A percentile compares a stretch with the other conserved stretches of the same genome.
Evolutionary conservation across 1,140 invertebrate genomes (phyloP).

Genomic region (Macrobrachium nipponense): DNA sequence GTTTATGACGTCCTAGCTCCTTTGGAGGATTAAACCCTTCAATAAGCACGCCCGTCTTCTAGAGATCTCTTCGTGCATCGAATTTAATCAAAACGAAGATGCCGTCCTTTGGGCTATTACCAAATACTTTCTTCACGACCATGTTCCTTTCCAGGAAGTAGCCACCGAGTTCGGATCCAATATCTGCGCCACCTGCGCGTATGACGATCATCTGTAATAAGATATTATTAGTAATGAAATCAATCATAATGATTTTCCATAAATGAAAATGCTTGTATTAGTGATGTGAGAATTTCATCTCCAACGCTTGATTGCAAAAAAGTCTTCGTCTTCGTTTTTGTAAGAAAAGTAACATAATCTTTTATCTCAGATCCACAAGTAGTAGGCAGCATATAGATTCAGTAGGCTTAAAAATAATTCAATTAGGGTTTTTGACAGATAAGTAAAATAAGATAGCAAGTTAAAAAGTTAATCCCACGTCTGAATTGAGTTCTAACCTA

Average conservation of each 20-base stretch:
- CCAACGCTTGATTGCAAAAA: too few relatives aligned
- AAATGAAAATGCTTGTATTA: not conserved
- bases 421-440: too few relatives aligned
- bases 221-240: not conserved
- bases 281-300: too few relatives aligned
- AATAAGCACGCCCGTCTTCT: not conserved
- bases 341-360: too few relatives aligned
- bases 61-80: constrained; percentile 37
- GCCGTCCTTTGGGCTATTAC: not conserved
- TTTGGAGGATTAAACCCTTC: too few relatives aligned
- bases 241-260: not conserved
- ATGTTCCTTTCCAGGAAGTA: constrained; percentile 60
- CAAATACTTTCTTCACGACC: constrained; percentile 53
- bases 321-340: too few relatives aligned
- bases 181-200: constrained; percentile 26
- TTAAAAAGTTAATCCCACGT: not conserved
- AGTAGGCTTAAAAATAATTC: too few relatives aligned
- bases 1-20: too few relatives aligned
- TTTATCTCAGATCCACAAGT: too few relatives aligned
- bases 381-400: too few relatives aligned
- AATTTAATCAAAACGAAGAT: constrained; percentile 52
- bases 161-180: constrained; percentile 41
- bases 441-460: not conserved
- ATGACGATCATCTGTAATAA: constrained; percentile 59
- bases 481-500: not conserved